Evolutionary conservation across 1,140 invertebrate genomes (phyloP), one percentile per base, ranked within the genome.

Genomic region (Bombus polaris): DNA sequence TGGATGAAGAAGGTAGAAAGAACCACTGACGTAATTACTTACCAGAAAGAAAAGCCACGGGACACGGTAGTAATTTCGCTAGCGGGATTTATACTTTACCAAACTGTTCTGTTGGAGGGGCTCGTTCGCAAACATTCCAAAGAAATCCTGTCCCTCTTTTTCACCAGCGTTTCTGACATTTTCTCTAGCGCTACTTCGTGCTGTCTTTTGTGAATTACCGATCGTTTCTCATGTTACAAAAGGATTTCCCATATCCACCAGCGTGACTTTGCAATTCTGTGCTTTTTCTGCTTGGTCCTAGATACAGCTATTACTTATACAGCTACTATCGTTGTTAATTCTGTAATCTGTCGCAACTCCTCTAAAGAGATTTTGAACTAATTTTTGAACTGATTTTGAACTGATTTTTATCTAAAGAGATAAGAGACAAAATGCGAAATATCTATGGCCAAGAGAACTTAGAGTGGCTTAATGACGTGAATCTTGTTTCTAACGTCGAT

Each of bases 1-100:
- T 88, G 87, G 71, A 88, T 76, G 86, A 44, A 22, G 65, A 57
- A 44, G 37, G 68, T 39, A 59, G 74, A 70, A 88, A 80, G 86
- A 84, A 80, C 59, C 74, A 77, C 73, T 77, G 82, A 73, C 83
- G 81, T 88, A 66, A 88, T 88, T 87, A 88, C 76, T 88, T 85
- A 77, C 37, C 47, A 53, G 76, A 80, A 84, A 53, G 75, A 57
- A 65, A 78, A 25, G 59, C 65, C 39, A 13, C 35, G 44, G 35
- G 72, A 76, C 42, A 44, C 44, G 42, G 42, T 28, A 73, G 66
- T 73, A 81, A 85, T 81, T 68, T 77, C 59, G n/a, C 25, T 57
- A 57, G 72, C 68, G 35, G 62, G 83, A 88, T 85, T 88, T 85
- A 73, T 77, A 66, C 47, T n/a, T 25, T 47, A 18, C 18, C 39